Conservation (phyloP, 2,888 invertebrate species). For the Ichneumoninae sp. region DNA sequence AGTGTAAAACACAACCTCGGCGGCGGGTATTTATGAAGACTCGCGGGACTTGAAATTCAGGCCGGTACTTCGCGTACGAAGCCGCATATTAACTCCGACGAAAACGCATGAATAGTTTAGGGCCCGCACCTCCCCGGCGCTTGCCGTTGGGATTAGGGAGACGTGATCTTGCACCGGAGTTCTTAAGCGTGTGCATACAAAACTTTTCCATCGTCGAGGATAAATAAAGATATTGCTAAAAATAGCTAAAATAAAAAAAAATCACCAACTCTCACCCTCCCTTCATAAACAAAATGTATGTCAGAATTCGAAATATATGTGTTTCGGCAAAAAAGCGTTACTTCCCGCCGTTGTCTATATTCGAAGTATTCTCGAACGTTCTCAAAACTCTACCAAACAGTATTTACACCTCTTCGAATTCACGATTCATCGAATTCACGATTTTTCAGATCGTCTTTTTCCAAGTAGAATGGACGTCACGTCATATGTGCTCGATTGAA, state of each 20-base stretch:
- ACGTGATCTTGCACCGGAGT: slow-evolving; percentile 39
- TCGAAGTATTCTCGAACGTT: no score
- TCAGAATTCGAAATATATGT: no score
- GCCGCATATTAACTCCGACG: slow-evolving; percentile 68
- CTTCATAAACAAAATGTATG: no score
- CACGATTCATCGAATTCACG: no score
- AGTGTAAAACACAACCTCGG: slow-evolving; percentile 61
- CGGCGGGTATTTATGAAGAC: slow-evolving; percentile 73
- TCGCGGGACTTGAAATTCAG: slow-evolving; percentile 73
- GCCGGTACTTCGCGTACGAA: slow-evolving; percentile 62
- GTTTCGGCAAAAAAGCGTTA: no score
- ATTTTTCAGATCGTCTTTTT: no score
- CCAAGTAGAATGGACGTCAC: no score
- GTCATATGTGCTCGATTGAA: no score
- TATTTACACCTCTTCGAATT: no score
- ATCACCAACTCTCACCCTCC: no score
- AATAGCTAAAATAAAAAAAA: neutral
- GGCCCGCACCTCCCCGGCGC: slow-evolving; percentile 5
- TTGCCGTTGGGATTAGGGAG: slow-evolving; percentile 12
- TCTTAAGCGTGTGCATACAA: slow-evolving; percentile 4
- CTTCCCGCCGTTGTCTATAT: no score
- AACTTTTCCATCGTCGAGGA: slow-evolving; percentile 4
- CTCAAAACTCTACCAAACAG: no score
- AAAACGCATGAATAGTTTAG: slow-evolving; percentile 73
- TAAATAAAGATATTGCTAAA: slow-evolving; percentile 3